A percentile compares a stretch with the other conserved stretches of the same genome.
These are phyloP conservation scores for Dasypogon diadema DNA, from an alignment of 2,888 invertebrate genomes.

Conservation along the genomic window DNA sequence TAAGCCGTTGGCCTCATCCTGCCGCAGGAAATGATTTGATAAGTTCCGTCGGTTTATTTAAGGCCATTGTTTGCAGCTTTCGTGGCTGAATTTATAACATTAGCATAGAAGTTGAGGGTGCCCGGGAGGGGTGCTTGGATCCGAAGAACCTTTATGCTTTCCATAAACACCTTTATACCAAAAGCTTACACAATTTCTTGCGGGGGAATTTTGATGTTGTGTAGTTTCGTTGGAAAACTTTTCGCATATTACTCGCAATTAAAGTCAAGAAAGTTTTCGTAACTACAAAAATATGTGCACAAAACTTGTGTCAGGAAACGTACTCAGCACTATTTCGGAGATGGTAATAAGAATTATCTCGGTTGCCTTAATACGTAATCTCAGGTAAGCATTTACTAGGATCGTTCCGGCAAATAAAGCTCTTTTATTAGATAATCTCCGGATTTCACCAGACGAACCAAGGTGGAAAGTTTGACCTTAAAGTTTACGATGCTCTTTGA, in stretches of 20 bases:
- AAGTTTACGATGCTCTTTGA: slow-evolving; percentile 13
- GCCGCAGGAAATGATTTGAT: slow-evolving; percentile 48
- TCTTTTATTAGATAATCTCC: slow-evolving; percentile 36
- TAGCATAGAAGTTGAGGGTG: not conserved
- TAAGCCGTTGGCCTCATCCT: slow-evolving; percentile 10
- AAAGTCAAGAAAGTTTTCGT: slow-evolving; percentile 44
- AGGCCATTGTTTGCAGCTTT: slow-evolving; percentile 49
- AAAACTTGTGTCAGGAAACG: slow-evolving; percentile 6
- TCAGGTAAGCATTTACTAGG: slow-evolving; percentile 23
- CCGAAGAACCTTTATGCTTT: not conserved
- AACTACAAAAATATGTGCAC: slow-evolving; percentile 43
- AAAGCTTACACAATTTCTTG: slow-evolving; percentile 41
- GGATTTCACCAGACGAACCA: slow-evolving; percentile 10
- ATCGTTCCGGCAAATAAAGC: slow-evolving; percentile 13
- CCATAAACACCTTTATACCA: slow-evolving; percentile 16
- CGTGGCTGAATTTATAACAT: slow-evolving; percentile 36
- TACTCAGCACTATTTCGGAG: slow-evolving; percentile 12
- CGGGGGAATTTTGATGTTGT: slow-evolving; percentile 5
- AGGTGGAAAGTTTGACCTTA: slow-evolving; percentile 38
- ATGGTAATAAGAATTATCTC: slow-evolving; percentile 23
- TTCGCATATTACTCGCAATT: slow-evolving; percentile 46
- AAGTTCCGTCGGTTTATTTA: slow-evolving; percentile 52
- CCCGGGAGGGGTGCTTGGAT: not conserved
- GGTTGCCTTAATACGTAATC: slow-evolving; percentile 29
- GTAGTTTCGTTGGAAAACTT: slow-evolving; percentile 47